Conservation (phyloP, 1,140 invertebrate genomes). For the Cydia amplana region DNA sequence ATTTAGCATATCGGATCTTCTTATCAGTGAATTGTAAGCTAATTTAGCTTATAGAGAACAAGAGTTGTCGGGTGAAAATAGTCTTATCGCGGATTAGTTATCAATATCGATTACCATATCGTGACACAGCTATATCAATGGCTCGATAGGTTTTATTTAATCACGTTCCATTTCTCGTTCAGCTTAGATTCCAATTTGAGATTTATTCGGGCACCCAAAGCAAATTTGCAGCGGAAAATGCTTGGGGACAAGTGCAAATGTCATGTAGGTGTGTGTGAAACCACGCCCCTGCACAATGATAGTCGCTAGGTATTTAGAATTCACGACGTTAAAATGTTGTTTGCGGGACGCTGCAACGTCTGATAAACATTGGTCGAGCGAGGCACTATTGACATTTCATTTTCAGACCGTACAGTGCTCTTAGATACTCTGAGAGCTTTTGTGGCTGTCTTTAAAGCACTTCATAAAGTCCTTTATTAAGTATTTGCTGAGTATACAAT, state of each 20-base stretch:
- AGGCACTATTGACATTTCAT: constrained; percentile 1
- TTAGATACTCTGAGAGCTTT: constrained; percentile 3
- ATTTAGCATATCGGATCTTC: neutral
- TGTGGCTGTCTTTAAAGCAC: neutral
- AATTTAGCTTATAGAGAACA: constrained; percentile 10
- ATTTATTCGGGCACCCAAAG: neutral
- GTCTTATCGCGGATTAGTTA: constrained; percentile 58
- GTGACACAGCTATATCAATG: constrained; percentile 49
- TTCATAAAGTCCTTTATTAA: neutral
- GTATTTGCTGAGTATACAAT: too few relatives aligned
- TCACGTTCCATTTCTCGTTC: constrained; percentile 11
- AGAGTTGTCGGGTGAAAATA: constrained; percentile 46
- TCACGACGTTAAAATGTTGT: constrained; percentile 3
- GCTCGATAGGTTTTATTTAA: constrained; percentile 44
- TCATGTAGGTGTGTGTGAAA: neutral
- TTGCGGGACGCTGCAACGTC: constrained; percentile 8
- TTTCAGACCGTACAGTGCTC: neutral
- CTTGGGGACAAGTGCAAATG: neutral
- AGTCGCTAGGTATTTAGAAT: constrained; percentile 11
- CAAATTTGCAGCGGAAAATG: neutral
- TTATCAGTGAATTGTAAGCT: neutral
- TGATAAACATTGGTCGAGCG: constrained; percentile 2
- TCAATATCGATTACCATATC: constrained; percentile 70
- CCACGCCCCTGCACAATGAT: neutral
- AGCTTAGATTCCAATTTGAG: constrained; percentile 4